Conservation (phyloP, 2,113 vertebrate genomes). For the Myrmecobius fasciatus region DNA sequence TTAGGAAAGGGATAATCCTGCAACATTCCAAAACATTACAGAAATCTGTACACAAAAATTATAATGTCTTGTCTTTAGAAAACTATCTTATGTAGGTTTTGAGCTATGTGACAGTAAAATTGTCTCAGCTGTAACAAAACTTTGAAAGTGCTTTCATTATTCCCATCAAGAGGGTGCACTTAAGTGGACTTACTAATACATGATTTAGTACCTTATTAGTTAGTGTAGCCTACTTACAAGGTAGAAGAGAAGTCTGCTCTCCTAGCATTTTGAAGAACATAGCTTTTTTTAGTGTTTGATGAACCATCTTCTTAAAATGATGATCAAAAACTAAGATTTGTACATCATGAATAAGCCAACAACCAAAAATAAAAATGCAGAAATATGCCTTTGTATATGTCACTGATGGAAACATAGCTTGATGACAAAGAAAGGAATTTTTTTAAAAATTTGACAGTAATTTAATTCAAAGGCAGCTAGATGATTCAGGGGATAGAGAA, state of each 20-base stretch:
- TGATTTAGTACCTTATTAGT: neutral
- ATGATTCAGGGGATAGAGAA: neutral
- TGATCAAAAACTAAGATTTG: slow-evolving; percentile 34
- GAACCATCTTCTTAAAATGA: slow-evolving; percentile 1
- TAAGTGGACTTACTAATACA: neutral
- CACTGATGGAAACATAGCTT: neutral
- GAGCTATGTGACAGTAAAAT: neutral
- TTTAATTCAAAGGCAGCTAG: neutral
- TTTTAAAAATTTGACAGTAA: neutral
- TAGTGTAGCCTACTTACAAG: neutral
- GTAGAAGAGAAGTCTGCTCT: neutral
- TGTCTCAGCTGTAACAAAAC: neutral
- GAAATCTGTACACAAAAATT: neutral
- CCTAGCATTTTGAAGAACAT: neutral
- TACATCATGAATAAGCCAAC: neutral
- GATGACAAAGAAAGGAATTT: neutral
- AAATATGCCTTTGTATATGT: neutral
- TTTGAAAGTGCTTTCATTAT: neutral
- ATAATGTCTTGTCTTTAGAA: neutral
- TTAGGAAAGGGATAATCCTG: neutral
- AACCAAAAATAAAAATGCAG: neutral
- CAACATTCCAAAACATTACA: neutral
- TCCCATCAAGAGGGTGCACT: neutral
- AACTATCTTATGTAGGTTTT: neutral
- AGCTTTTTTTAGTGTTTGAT: neutral